These are phyloP conservation scores for Anguilla megastoma DNA, from an alignment of 2,797 vertebrate species.

Conservation along the genomic window DNA sequence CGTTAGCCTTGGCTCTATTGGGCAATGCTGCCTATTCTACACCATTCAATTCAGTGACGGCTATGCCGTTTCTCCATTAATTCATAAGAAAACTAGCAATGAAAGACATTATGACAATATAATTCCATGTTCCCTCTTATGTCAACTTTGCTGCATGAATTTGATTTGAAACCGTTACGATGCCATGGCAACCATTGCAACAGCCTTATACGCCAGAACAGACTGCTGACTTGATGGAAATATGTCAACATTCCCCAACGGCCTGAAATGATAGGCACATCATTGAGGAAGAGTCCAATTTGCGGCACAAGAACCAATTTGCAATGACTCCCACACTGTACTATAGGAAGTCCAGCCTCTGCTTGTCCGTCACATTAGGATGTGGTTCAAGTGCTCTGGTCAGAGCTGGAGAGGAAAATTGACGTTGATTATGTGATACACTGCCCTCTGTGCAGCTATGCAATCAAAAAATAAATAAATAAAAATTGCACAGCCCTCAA, in stretches of 20 bases:
- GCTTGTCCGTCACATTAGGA: not conserved
- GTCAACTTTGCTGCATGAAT: not conserved
- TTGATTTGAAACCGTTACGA: not conserved
- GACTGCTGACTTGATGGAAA: not conserved
- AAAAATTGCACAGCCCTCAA: constrained; percentile 3
- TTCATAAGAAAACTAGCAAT: not conserved
- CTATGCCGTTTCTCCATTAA: not conserved
- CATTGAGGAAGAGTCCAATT: not conserved
- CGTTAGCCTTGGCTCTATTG: not conserved
- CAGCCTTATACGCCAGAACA: not conserved
- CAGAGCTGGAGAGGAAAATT: not conserved
- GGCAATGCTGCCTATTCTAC: not conserved
- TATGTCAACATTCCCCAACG: not conserved
- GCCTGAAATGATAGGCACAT: not conserved
- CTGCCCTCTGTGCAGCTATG: constrained; percentile 2
- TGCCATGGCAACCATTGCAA: not conserved
- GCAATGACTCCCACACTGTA: not conserved
- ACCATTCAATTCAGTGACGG: not conserved
- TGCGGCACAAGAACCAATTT: not conserved
- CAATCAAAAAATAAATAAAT: constrained; percentile 16
- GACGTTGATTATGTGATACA: constrained; percentile 8
- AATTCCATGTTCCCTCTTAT: not conserved
- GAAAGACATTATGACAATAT: not conserved
- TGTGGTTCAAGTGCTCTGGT: not conserved
- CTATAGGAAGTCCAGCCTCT: not conserved